Conservation (phyloP, 2,113 vertebrate genomes). For the Macquaria ambigua region DNA sequence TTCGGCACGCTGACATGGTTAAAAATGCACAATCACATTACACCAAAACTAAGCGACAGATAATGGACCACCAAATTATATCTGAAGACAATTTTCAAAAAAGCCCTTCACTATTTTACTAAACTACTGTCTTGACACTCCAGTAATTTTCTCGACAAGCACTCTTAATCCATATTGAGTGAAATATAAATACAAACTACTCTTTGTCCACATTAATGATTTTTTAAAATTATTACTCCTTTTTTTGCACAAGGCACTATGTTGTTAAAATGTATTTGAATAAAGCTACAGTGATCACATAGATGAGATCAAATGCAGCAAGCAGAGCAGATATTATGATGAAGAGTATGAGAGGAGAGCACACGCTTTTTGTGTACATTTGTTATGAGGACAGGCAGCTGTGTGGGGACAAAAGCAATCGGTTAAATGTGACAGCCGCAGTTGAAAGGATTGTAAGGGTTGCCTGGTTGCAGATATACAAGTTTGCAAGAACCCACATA, state of each 20-base stretch:
- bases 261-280: slow-evolving; percentile 18
- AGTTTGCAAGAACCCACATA: slow-evolving; percentile 30
- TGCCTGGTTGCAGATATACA: slow-evolving; percentile 31
- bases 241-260: neutral
- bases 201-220: neutral
- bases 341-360: neutral
- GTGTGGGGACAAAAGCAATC: slow-evolving; percentile 54
- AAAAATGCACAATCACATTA: neutral
- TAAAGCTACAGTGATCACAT: neutral
- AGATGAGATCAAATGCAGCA: slow-evolving; percentile 15
- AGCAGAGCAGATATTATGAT: slow-evolving; percentile 27
- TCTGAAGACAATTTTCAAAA: neutral
- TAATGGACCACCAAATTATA: neutral
- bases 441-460: slow-evolving; percentile 35
- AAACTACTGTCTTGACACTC: too few species aligned
- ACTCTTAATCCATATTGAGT: neutral
- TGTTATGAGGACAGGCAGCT: slow-evolving; percentile 53
- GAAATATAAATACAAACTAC: neutral
- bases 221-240: neutral
- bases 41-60: neutral
- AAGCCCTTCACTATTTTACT: neutral
- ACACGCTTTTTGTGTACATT: slow-evolving; percentile 33
- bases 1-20: neutral
- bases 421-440: slow-evolving; percentile 56
- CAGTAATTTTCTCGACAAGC: neutral